A percentile compares a stretch with the other conserved stretches of the same genome.
Conservation (phyloP, 2,888 invertebrate genomes). For the Tenthredo notha region DNA sequence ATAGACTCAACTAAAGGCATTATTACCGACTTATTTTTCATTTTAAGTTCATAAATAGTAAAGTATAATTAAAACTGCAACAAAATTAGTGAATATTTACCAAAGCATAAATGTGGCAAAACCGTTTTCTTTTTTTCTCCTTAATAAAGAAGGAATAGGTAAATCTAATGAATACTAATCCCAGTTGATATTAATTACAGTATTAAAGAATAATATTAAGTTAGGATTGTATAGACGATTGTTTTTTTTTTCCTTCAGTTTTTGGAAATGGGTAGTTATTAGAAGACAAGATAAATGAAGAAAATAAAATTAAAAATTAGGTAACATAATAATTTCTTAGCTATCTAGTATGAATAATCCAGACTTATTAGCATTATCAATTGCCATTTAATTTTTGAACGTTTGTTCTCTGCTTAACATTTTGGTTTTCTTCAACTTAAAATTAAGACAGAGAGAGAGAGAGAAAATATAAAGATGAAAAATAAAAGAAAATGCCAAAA, state of each 20-base stretch:
- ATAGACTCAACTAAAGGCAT: background rate
- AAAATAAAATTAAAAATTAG: background rate
- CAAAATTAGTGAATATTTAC: background rate
- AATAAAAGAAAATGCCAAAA: background rate
- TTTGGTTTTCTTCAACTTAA: background rate
- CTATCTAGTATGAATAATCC: background rate
- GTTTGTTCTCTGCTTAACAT: background rate
- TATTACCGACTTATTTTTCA: background rate
- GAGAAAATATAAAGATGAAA: background rate
- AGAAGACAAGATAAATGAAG: background rate
- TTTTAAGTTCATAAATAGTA: background rate
- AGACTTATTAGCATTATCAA: background rate
- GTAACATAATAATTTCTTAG: background rate
- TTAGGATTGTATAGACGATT: background rate
- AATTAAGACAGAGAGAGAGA: background rate
- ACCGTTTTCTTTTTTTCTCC: background rate
- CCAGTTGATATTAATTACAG: conserved; percentile 34
- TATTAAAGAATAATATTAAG: conserved; percentile 27
- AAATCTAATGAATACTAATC: background rate
- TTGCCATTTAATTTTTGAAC: background rate
- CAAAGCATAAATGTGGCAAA: background rate
- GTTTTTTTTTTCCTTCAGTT: conserved; percentile 20
- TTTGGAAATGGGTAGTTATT: conserved; percentile 20
- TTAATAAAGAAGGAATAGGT: background rate
- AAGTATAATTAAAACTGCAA: background rate